phyloP scores from a whole-genome alignment of 2,888 invertebrate genomes.

The Stomorhina lunata region DNA sequence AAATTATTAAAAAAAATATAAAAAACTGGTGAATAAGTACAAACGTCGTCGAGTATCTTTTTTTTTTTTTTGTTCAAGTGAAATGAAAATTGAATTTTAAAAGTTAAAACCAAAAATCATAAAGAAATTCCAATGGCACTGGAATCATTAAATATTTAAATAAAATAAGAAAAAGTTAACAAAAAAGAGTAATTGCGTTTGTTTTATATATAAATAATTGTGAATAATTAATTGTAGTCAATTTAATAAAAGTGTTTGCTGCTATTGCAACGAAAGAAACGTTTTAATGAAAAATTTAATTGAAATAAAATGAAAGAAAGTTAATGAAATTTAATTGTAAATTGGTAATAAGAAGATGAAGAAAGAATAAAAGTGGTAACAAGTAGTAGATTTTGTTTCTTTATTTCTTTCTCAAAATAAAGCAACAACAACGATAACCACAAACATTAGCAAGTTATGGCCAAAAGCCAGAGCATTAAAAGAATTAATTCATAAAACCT shows the following conservation, averaged over 20 bases:
- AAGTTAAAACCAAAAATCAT: conserved; percentile 1
- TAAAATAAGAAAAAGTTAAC: background rate
- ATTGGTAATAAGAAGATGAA: conserved; percentile 46
- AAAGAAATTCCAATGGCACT: background rate
- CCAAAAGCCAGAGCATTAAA: background rate
- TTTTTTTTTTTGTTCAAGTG: background rate
- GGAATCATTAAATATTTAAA: background rate
- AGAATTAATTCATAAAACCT: conserved; percentile 2
- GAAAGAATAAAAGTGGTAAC: conserved; percentile 48
- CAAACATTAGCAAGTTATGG: conserved; percentile 17
- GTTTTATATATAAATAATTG: background rate
- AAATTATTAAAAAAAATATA: background rate
- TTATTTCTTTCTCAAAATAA: conserved; percentile 31
- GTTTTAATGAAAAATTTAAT: background rate
- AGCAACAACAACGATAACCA: conserved; percentile 18
- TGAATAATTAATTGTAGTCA: conserved; percentile 3
- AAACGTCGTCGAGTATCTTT: background rate
- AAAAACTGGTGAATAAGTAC: conserved; percentile 18
- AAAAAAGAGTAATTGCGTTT: background rate
- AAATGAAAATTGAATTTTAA: conserved; percentile 48
- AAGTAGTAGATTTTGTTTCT: conserved; percentile 38
- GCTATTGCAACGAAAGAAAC: too few species aligned
- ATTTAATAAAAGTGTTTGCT: too few species aligned
- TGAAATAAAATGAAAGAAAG: conserved; percentile 36
- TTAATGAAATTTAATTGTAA: conserved; percentile 37